Percentiles rank a stretch among this genome's conserved stretches.
Evolutionary conservation across 2,888 invertebrate genomes (phyloP).

Genomic region (Pegoplata infirma): DNA sequence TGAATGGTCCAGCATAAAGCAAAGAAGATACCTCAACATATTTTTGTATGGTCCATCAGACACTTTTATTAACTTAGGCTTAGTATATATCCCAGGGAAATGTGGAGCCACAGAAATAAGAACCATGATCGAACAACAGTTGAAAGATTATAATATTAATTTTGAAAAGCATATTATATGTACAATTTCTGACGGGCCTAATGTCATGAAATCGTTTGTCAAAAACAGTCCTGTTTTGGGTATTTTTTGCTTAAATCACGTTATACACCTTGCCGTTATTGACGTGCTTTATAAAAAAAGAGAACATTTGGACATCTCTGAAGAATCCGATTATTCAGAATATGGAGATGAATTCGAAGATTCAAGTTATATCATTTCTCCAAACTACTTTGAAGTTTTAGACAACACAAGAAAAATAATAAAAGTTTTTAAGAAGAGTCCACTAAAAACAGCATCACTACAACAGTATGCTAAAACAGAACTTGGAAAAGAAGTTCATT

Average conservation of each 20-base stretch:
- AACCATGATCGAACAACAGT: neutral
- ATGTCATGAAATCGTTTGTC: conserved; percentile 9
- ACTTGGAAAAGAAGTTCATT: conserved; percentile 12
- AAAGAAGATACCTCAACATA: too few relatives aligned
- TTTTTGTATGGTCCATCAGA: too few relatives aligned
- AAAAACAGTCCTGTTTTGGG: conserved; percentile 1
- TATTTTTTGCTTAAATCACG: conserved; percentile 15
- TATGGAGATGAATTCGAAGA: neutral
- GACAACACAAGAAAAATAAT: conserved; percentile 10
- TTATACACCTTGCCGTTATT: conserved; percentile 4
- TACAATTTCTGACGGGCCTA: conserved; percentile 3
- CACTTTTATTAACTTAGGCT: neutral
- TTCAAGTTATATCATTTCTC: neutral
- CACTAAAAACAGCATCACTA: conserved; percentile 7
- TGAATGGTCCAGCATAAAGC: too few relatives aligned
- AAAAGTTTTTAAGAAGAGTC: conserved; percentile 11
- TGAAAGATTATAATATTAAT: neutral
- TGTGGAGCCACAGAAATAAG: conserved; percentile 5
- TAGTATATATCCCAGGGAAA: conserved; percentile 5
- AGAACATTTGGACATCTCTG: neutral
- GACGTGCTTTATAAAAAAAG: too few relatives aligned
- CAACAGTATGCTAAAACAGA: conserved; percentile 11
- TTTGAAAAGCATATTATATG: conserved; percentile 12
- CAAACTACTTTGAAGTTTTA: neutral
- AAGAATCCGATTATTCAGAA: conserved; percentile 9